These are phyloP conservation scores for Xiphorhynchus elegans DNA, from an alignment of 2,113 vertebrate species.

Conservation along the genomic window DNA sequence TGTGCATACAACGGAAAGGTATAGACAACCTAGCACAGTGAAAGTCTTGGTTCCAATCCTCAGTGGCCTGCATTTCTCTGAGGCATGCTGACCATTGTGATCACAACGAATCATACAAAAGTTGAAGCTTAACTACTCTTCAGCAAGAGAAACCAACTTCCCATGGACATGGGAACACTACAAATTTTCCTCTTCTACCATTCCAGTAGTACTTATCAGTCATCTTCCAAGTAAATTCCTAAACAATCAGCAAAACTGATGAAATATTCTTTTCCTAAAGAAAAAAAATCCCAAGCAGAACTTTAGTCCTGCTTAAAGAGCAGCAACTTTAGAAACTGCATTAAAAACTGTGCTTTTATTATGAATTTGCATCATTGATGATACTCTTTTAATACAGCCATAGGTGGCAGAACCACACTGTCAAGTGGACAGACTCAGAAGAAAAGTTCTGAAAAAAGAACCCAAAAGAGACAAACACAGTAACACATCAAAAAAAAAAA, in stretches of 20 bases:
- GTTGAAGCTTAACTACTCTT: neutral
- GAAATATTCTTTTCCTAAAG: neutral
- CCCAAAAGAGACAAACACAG: neutral
- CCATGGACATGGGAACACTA: neutral
- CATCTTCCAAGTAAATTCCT: neutral
- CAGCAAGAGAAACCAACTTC: neutral
- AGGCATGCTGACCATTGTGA: neutral
- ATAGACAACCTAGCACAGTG: neutral
- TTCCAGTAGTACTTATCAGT: neutral
- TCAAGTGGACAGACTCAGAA: neutral
- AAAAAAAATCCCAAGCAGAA: neutral
- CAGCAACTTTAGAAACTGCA: neutral
- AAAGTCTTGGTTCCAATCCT: neutral
- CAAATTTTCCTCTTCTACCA: neutral
- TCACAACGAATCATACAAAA: neutral
- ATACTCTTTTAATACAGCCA: neutral
- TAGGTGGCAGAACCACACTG: neutral
- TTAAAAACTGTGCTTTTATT: neutral
- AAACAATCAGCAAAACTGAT: neutral
- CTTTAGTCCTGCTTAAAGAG: neutral
- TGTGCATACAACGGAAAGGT: neutral
- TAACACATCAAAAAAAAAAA: neutral
- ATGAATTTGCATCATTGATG: neutral
- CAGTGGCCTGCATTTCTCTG: neutral
- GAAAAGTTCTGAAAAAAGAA: neutral